Base-by-base conservation (phyloP, 2,797 vertebrate species). In the Thunnus albacares region DNA sequence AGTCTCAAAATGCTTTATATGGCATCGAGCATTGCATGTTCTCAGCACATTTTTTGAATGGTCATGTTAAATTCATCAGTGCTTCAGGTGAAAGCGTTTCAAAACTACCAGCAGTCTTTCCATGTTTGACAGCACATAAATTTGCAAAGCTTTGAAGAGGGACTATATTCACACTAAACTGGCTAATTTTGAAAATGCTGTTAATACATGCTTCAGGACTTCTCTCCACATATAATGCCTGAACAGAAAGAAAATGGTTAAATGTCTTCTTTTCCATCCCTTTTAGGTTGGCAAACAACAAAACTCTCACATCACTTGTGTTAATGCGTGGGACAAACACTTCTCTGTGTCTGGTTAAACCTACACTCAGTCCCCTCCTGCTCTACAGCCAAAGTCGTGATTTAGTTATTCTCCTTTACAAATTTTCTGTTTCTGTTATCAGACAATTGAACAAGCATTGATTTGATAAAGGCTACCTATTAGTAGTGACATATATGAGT, bases 1-100 rank as follows among this genome's bases (percentile, higher is more conserved):
- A 38, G 81, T 49, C 64, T 71, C 57, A 59, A 51, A 84, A 55
- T 58, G 59, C 38, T 84, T 77, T 45, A 41, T 66, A 77, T 57
- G 57, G 55, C 59, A 77, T 3, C 59, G 33, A 81, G 61, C 41
- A 61, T 66, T 35, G 15, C 68, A 83, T 73, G 62, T 81, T 81
- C 56, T 78, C 47, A 47, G 52, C 59, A 49, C 57, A 30, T 74
- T 11, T 64, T 52, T 62, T 52, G 10, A 11, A 45, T 22, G 30
- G 30, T 64, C 22, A 67, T 77, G 51, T 75, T 55, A 52, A 47
- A 74, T 68, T 80, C 65, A 56, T 13, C 18, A 24, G 13, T 2
- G 20, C 71, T 47, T 30, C 59, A 62, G 62, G 56, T 79, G 61
- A 69, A 7, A 33, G 57, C n/a, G 28, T 30, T 22, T 47, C 17